Conservation (phyloP, 2,113 vertebrate genomes). For the Gymnobelideus leadbeateri region DNA sequence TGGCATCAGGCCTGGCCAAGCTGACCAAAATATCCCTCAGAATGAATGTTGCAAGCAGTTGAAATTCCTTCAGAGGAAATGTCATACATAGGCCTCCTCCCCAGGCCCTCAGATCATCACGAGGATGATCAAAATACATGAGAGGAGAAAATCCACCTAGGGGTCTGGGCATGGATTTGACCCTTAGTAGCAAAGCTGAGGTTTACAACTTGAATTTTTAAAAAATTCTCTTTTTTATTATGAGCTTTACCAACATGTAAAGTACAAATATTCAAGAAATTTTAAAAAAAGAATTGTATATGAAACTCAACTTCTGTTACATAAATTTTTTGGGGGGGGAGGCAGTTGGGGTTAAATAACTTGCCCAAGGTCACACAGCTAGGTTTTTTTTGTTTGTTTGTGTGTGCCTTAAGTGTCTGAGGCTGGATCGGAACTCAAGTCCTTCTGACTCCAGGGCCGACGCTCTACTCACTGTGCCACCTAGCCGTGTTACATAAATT, state of each 20-base stretch:
- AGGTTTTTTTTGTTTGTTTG: too few species aligned
- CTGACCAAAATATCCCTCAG: slow-evolving; percentile 66
- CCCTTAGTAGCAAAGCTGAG: neutral
- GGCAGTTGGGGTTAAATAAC: too few species aligned
- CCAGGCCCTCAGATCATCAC: slow-evolving; percentile 16
- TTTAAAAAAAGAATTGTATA: neutral
- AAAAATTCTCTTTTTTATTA: neutral
- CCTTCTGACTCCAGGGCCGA: too few species aligned
- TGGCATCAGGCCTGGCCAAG: slow-evolving; percentile 68
- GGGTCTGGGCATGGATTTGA: slow-evolving; percentile 29
- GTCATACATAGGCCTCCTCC: neutral
- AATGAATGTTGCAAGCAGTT: slow-evolving; percentile 45
- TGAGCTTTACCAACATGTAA: neutral
- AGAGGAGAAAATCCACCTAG: neutral
- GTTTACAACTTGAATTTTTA: neutral
- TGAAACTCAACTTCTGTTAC: neutral
- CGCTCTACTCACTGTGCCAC: too few species aligned
- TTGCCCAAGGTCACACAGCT: too few species aligned
- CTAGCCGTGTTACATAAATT: neutral
- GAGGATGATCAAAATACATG: slow-evolving; percentile 3
- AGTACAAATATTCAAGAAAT: neutral
- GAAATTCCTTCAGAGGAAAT: slow-evolving; percentile 60
- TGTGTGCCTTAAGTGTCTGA: too few species aligned
- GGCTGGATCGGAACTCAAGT: too few species aligned
- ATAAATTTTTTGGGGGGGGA: neutral